Conservation (phyloP, 64 coral and sea anemone genomes). For the Stichodactyla mertensii region DNA sequence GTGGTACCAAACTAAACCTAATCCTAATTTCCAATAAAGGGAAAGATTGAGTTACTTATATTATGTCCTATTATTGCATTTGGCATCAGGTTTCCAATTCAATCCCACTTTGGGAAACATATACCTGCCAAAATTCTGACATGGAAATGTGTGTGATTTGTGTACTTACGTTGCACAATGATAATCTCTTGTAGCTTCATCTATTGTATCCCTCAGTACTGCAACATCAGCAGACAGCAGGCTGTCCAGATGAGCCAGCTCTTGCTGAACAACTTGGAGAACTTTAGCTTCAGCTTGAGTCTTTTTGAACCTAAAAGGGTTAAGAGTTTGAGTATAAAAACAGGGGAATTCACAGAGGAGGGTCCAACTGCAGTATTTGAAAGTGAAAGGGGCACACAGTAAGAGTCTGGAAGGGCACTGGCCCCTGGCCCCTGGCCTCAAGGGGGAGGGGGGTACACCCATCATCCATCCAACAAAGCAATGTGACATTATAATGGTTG, state of each 20-base stretch:
- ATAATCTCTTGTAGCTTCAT: constrained; percentile 81
- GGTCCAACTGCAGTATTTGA: background rate
- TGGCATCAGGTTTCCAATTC: too few relatives aligned
- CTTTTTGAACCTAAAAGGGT: constrained; percentile 48
- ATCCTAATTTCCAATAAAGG: too few relatives aligned
- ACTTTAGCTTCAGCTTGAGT: constrained; percentile 82
- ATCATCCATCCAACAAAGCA: too few relatives aligned
- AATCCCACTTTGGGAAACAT: too few relatives aligned
- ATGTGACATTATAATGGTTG: too few relatives aligned
- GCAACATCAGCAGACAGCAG: constrained; percentile 82
- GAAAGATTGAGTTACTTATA: too few relatives aligned
- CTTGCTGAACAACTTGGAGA: constrained; percentile 77
- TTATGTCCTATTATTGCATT: too few relatives aligned
- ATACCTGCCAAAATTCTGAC: background rate
- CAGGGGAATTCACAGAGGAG: background rate
- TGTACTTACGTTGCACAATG: constrained; percentile 72
- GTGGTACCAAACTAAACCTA: too few relatives aligned
- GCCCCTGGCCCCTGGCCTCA: too few relatives aligned
- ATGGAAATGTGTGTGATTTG: background rate
- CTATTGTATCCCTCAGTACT: constrained; percentile 92
- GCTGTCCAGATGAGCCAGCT: constrained; percentile 76
- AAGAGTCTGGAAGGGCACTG: too few relatives aligned
- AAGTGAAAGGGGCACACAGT: too few relatives aligned
- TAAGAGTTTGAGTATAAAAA: background rate
- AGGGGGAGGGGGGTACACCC: too few relatives aligned